These are phyloP conservation scores for Hymenopus coronatus DNA, from an alignment of 2,888 invertebrate genomes.

Conservation along the genomic window DNA sequence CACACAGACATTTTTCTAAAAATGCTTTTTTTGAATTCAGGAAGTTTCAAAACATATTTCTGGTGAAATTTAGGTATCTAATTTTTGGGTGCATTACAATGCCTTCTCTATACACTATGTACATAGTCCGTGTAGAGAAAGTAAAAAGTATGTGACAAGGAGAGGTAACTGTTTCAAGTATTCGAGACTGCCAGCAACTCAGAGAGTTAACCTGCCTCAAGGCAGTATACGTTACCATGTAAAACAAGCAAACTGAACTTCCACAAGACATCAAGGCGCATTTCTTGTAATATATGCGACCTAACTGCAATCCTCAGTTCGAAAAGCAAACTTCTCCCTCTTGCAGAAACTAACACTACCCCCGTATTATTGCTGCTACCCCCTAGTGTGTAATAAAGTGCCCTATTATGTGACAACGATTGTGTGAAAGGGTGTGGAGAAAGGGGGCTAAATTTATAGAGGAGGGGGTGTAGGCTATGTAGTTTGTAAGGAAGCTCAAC, in stretches of 20 bases:
- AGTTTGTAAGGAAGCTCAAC: not conserved
- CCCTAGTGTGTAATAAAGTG: conserved; percentile 22
- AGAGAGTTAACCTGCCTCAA: not conserved
- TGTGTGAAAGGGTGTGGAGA: conserved; percentile 10
- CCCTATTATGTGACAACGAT: conserved; percentile 24
- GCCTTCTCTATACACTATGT: no score
- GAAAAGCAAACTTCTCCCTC: not conserved
- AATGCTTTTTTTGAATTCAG: no score
- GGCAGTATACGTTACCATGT: not conserved
- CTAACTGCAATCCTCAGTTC: not conserved
- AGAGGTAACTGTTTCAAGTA: not conserved
- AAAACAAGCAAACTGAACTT: not conserved
- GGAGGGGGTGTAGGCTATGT: not conserved
- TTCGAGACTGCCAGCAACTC: not conserved
- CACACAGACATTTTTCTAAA: no score
- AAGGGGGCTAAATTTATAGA: not conserved
- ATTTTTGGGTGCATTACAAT: no score
- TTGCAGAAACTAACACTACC: not conserved
- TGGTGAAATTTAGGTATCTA: no score
- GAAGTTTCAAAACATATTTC: no score
- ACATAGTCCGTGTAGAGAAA: no score
- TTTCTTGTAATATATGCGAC: not conserved
- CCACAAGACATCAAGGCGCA: not conserved
- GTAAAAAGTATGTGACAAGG: not conserved
- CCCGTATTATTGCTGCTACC: conserved; percentile 9